phyloP scores from a whole-genome alignment of 2,113 vertebrate species.

The Octodon degus region DNA sequence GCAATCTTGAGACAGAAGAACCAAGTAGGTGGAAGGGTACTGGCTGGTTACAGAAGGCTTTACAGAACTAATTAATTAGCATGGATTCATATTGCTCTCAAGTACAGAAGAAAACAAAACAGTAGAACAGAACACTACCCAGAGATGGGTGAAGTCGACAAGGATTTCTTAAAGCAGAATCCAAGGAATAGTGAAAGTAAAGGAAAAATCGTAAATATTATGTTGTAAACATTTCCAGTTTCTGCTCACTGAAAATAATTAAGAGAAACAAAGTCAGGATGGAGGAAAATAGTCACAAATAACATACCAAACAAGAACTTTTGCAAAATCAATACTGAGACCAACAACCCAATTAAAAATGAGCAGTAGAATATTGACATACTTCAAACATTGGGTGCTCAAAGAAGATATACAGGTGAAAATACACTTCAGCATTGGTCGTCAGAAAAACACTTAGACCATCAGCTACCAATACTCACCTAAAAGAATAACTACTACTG shows the following conservation, averaged over 20 bases:
- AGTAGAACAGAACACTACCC: not conserved
- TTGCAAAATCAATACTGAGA: conserved; percentile 4
- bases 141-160: not conserved
- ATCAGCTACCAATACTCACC: not conserved
- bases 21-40: not conserved
- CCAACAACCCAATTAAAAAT: not conserved
- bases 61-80: not conserved
- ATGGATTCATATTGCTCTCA: not conserved
- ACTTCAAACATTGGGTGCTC: not conserved
- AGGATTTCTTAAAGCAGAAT: not conserved
- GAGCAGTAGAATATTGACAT: not conserved
- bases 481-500: not conserved
- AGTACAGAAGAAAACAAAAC: not conserved
- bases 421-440: not conserved
- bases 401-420: not conserved
- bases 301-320: not conserved
- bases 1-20: not conserved
- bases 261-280: not conserved
- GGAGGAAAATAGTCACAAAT: not conserved
- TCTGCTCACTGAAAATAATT: not conserved
- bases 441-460: not conserved
- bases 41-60: not conserved
- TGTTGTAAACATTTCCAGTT: not conserved
- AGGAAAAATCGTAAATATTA: not conserved
- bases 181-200: not conserved